These are phyloP conservation scores for Melanerpes aurifrons DNA, from an alignment of 2,113 vertebrate species.

Conservation along the genomic window DNA sequence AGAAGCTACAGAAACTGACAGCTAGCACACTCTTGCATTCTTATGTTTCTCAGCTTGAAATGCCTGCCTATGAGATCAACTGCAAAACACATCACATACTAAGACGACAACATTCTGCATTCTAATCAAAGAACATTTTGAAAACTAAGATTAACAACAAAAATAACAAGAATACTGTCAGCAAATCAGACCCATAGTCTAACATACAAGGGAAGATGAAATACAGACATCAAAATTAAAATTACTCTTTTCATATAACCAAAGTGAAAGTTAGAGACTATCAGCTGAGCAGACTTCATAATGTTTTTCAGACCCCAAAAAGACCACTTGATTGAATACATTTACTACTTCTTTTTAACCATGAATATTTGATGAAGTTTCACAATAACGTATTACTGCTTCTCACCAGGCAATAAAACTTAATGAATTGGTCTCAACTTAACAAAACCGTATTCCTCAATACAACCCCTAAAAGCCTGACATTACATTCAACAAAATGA, in stretches of 20 bases:
- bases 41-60: background rate
- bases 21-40: background rate
- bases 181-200: background rate
- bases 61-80: background rate
- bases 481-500: constrained; percentile 99
- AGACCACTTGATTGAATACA: constrained; percentile 99
- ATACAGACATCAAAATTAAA: constrained; percentile 73
- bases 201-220: constrained; percentile 21
- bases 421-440: constrained; percentile 99
- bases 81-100: constrained; percentile 5
- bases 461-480: constrained; percentile 97
- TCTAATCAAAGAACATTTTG: background rate
- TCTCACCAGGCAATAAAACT: constrained; percentile 99
- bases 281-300: constrained; percentile 94
- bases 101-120: background rate
- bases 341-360: constrained; percentile 99
- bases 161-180: background rate
- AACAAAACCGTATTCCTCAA: constrained; percentile 95
- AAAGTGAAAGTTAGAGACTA: constrained; percentile 88
- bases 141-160: background rate
- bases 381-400: constrained; percentile 98
- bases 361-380: constrained; percentile 99
- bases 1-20: background rate
- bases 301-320: constrained; percentile 83
- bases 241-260: constrained; percentile 76